A percentile compares a stretch with the other conserved stretches of the same genome.
Conservation (phyloP, 1,140 invertebrate species). For the Cepaea nemoralis region DNA sequence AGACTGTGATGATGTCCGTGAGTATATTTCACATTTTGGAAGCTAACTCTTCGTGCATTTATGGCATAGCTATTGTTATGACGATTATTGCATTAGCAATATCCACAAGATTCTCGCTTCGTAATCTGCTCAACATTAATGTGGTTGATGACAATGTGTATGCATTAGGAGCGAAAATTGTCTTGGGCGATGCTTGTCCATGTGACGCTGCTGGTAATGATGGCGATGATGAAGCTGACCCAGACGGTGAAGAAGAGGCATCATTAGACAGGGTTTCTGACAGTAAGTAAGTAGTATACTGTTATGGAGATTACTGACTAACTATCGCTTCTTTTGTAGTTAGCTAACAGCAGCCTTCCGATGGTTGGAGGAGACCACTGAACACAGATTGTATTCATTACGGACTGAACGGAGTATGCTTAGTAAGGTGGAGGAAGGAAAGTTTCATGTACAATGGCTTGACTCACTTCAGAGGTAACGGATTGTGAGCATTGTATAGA, state of each 20-base stretch:
- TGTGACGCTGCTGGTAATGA: slow-evolving; percentile 13
- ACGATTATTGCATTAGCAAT: slow-evolving; percentile 23
- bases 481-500: no score
- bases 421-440: no score
- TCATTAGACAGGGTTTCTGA: neutral
- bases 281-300: neutral
- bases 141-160: neutral
- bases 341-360: no score
- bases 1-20: neutral
- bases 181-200: neutral
- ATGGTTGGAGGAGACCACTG: no score
- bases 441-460: no score
- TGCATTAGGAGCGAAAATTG: neutral
- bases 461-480: no score
- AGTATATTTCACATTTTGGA: neutral
- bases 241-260: neutral
- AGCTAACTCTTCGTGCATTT: neutral
- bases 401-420: no score
- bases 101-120: slow-evolving; percentile 3
- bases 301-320: neutral
- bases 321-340: no score
- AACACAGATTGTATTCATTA: no score
- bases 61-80: neutral
- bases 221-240: slow-evolving; percentile 3
- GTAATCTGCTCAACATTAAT: neutral